Evolutionary conservation across 2,113 vertebrate species (phyloP).

Genomic region (Silurus glanis): DNA sequence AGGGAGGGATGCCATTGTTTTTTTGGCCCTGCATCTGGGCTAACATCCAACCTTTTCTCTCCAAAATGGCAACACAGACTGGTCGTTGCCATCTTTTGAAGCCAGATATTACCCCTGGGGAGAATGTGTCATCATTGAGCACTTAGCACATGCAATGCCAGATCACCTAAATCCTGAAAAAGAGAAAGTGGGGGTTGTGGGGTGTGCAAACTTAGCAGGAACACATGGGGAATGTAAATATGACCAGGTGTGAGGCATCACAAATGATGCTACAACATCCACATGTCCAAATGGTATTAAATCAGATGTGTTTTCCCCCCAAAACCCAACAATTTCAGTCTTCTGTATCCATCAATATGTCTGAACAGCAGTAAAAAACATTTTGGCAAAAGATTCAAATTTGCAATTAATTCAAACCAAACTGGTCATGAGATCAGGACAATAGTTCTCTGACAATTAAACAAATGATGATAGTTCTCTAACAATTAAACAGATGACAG

Average conservation of each 20-base stretch:
- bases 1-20: conserved; percentile 47
- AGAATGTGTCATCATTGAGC: background rate
- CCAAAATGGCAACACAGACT: conserved; percentile 47
- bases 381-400: background rate
- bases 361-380: background rate
- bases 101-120: conserved; percentile 57
- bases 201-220: background rate
- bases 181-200: conserved; percentile 15
- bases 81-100: conserved; percentile 61
- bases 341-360: background rate
- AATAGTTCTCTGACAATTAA: background rate
- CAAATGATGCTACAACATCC: conserved; percentile 4
- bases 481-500: background rate
- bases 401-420: background rate
- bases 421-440: background rate
- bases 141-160: conserved; percentile 24
- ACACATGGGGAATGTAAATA: conserved; percentile 12
- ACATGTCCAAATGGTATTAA: background rate
- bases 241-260: background rate
- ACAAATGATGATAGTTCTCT: background rate
- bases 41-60: conserved; percentile 26
- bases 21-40: conserved; percentile 44
- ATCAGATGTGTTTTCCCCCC: background rate
- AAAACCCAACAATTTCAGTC: background rate
- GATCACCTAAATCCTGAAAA: conserved; percentile 20